Evolutionary conservation across 2,888 invertebrate genomes (phyloP).

Genomic region (Thera obeliscata): DNA sequence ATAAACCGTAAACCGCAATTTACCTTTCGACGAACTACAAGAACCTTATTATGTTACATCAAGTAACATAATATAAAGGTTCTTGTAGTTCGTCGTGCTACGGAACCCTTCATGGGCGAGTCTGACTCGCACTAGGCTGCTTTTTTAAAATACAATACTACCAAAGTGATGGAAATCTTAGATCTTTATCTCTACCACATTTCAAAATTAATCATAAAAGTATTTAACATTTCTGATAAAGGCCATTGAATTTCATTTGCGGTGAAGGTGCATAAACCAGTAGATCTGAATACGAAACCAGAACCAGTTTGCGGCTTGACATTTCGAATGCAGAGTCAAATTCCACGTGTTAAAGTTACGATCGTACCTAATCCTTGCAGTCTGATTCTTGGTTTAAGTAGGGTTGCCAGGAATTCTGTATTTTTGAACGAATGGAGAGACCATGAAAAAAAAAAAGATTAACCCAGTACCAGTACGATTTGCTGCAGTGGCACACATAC

Average conservation of each 20-base stretch:
- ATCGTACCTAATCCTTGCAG: constrained; percentile 48
- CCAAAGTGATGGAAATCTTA: too few species aligned
- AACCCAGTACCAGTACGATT: not conserved
- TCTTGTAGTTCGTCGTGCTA: too few species aligned
- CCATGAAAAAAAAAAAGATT: not conserved
- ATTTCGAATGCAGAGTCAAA: constrained; percentile 35
- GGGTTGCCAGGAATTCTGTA: constrained; percentile 6
- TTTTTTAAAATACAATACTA: too few species aligned
- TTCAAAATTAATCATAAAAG: not conserved
- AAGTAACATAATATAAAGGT: too few species aligned
- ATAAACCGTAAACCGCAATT: too few species aligned
- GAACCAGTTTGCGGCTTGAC: constrained; percentile 35
- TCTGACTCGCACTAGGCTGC: too few species aligned
- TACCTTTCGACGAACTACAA: too few species aligned
- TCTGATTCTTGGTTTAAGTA: not conserved
- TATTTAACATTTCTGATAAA: constrained; percentile 1
- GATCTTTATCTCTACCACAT: too few species aligned
- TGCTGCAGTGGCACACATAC: too few species aligned
- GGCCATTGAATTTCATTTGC: constrained; percentile 8
- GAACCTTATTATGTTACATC: too few species aligned
- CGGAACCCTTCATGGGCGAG: too few species aligned
- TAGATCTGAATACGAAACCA: constrained; percentile 23
- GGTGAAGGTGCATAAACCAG: constrained; percentile 24
- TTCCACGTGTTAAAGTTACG: constrained; percentile 42
- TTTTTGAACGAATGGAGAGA: too few species aligned